Base-by-base conservation (phyloP, 2,888 invertebrate species). In the Ennomos quercinarius region DNA sequence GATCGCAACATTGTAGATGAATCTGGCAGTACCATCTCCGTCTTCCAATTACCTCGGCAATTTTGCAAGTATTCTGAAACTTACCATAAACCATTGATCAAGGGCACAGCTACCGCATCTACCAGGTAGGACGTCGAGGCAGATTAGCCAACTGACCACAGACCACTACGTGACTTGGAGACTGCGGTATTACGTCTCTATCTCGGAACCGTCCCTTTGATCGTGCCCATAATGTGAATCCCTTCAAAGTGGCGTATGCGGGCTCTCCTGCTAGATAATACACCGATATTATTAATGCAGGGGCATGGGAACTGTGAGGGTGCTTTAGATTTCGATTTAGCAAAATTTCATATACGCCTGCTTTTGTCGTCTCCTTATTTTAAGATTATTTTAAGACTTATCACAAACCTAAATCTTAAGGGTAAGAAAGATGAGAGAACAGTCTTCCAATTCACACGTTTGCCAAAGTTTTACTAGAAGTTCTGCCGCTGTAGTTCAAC, bases 101-200 rank as follows among this genome's bases (percentile, higher is more conserved):
- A 53, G 58, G 53, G 40, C 46, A 45, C 10, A 36, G 48, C 53
- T 39, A 45, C 58, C 48, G 36, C 52, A 34, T 42, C 51, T 12
- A 37, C 10, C 48, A 12, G 40, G 39, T 12, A 27, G 27, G 4
- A 50, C 13, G 47, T 77, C 72, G 72, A 68, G 71, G 71, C 63
- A 70, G 74, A 77, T 79, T 79, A 77, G 72, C 68, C 71, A 70
- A 66, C 65, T 73, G 69, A 80, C 80, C 79, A 71, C 81, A 77
- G 64, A 53, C 65, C 54, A 39, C 58, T 76, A 78, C 82, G 83
- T 83, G 82, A 80, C 77, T 72, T 60, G 12, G 57, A 61, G 55
- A 64, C 65, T 64, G 64, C 40, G 50, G 35, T 10, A 55, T 63
- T 55, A 69, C 71, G 62, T 69, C 71, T 67, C 69, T 74, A 68